Base-by-base conservation (phyloP, 2,797 vertebrate genomes). In the Acanthornis magna region DNA sequence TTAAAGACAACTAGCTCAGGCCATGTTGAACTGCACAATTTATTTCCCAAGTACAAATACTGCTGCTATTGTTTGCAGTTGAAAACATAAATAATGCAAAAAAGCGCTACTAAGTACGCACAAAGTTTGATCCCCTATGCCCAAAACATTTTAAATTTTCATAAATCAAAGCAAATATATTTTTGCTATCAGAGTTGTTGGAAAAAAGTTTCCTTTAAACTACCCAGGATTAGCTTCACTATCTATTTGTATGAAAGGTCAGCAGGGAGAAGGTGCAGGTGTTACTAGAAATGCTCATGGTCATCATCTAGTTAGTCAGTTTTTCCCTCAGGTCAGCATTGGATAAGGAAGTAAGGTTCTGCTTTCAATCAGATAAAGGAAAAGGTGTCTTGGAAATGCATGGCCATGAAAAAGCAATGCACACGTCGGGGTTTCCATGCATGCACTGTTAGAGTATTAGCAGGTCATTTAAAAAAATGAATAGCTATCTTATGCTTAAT, bases 121-220 rank as follows among this genome's bases (percentile, higher is more conserved):
- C 25, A 57, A 93, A 94, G 87, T 97, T 95, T 93, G 85, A 87
- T 96, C 90, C 83, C 90, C 29, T 67, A 68, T 63, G 88, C 71
- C 80, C 91, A 95, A 60, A 96, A 91, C 88, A 89, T 77, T 96
- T 96, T 94, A 97, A 95, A 85, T 87, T 95, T 96, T 97, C 78
- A 97, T 95, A 85, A 94, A 90, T 89, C 47, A 87, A 76, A 95
- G 54, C 74, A 91, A 96, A 94, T 90, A 87, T 21, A 85, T 85
- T 95, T 94, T 83, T 96, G 74, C 47, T 72, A 78, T 68, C 57
- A 74, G 63, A 87, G 54, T 40, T 77, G 77, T 22, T 65, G 29
- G 47, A 80, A 93, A 91, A 87, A 71, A 63, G 20, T 60, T 86
- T 73, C 42, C 48, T 88, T 93, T 50, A 70, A 95, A 72, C 38